Conservation (phyloP, 2,113 vertebrate genomes). For the Pyxicephalus adspersus region DNA sequence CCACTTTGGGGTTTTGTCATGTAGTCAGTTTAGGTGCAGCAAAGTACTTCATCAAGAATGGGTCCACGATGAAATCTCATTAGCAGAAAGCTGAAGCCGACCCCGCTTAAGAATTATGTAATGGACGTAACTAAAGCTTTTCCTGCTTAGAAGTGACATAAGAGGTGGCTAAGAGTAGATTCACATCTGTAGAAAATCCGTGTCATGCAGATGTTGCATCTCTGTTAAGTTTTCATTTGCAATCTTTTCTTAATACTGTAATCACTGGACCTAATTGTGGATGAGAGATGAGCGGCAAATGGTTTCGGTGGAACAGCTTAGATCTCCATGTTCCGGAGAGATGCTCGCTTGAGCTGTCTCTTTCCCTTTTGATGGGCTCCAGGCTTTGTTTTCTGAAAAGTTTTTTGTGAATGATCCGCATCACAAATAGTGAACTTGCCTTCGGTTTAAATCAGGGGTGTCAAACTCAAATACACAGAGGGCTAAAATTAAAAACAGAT, state of each 20-base stretch:
- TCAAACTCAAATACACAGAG: no score
- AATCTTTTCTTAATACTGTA: slow-evolving; percentile 31
- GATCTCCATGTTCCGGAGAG: neutral
- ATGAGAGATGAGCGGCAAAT: slow-evolving; percentile 1
- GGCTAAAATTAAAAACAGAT: no score
- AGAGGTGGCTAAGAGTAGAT: neutral
- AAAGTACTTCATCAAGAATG: no score
- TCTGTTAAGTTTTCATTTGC: neutral
- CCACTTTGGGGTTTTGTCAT: no score
- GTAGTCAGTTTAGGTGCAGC: no score
- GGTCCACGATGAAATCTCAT: no score
- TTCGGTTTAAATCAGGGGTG: no score
- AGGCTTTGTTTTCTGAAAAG: neutral
- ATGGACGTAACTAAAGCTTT: no score
- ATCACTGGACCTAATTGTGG: slow-evolving; percentile 31
- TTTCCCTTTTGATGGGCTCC: neutral
- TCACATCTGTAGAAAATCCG: neutral
- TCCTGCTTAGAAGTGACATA: neutral
- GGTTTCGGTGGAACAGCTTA: neutral
- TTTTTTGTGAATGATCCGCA: neutral
- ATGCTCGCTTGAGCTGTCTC: neutral
- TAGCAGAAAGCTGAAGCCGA: no score
- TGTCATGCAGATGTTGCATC: slow-evolving; percentile 19
- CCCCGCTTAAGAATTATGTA: no score
- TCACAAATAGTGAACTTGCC: neutral